phyloP scores from a whole-genome alignment of 2,888 invertebrate species.

The Macroteleia sp. region DNA sequence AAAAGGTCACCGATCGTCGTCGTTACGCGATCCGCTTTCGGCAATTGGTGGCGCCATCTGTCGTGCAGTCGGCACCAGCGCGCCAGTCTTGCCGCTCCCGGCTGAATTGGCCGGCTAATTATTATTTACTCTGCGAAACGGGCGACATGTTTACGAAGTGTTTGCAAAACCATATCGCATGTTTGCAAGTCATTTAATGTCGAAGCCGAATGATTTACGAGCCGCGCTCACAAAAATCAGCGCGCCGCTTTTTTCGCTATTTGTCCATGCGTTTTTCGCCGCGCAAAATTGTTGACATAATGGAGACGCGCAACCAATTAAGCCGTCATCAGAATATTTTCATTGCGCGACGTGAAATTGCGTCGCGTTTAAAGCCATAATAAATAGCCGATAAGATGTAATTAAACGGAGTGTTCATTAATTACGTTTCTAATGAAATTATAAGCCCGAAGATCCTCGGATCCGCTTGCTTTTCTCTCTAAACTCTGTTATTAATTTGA shows the following conservation, averaged over 20 bases:
- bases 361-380: slow-evolving; percentile 17
- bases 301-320: slow-evolving; percentile 38
- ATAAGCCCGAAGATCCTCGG: slow-evolving; percentile 13
- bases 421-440: slow-evolving; percentile 39
- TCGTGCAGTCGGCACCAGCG: not conserved
- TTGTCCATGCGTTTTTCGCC: slow-evolving; percentile 4
- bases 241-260: not conserved
- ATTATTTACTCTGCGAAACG: slow-evolving; percentile 27
- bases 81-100: not conserved
- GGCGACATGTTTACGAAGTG: slow-evolving; percentile 35
- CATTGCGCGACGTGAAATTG: slow-evolving; percentile 11
- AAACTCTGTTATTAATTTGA: slow-evolving; percentile 32
- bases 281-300: slow-evolving; percentile 32
- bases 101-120: not conserved
- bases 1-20: slow-evolving; percentile 60
- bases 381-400: slow-evolving; percentile 31
- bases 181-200: slow-evolving; percentile 44
- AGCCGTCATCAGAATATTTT: slow-evolving; percentile 29
- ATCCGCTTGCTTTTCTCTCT: slow-evolving; percentile 4
- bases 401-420: slow-evolving; percentile 41
- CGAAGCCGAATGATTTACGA: slow-evolving; percentile 39
- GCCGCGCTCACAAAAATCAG: slow-evolving; percentile 2
- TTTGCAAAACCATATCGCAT: slow-evolving; percentile 28
- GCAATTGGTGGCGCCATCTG: slow-evolving; percentile 20
- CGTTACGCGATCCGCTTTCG: slow-evolving; percentile 2